A percentile compares a stretch with the other conserved stretches of the same genome.
Evolutionary conservation across 2,113 vertebrate species (phyloP).

Genomic region (Lepidothrix coronata): DNA sequence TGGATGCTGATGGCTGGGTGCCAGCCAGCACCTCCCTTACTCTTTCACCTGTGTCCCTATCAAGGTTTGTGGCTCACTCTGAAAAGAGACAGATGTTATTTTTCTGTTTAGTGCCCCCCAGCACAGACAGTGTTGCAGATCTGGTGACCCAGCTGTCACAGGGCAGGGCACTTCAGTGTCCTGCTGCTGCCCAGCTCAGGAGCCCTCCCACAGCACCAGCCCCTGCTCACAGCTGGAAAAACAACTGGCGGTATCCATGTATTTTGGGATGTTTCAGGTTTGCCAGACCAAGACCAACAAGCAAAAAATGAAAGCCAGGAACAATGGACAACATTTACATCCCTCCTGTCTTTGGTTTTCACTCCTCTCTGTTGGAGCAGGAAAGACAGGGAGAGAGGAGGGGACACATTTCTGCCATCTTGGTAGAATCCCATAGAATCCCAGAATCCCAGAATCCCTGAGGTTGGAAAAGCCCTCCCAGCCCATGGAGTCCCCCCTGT

Average conservation of each 20-base stretch:
- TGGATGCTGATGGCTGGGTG: not conserved
- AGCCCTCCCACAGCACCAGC: too few relatives aligned
- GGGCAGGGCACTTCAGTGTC: too few relatives aligned
- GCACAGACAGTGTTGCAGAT: not conserved
- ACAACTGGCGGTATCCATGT: accelerated
- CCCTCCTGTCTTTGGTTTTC: not conserved
- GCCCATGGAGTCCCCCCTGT: accelerated
- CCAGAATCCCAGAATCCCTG: not conserved
- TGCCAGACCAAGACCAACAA: not conserved
- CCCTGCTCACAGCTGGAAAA: too few relatives aligned
- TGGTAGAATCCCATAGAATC: not conserved
- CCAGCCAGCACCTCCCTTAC: not conserved
- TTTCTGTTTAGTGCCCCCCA: accelerated
- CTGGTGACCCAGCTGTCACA: not conserved
- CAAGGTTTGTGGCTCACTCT: not conserved
- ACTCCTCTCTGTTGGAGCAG: not conserved
- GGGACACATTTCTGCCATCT: not conserved
- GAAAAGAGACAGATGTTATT: not conserved
- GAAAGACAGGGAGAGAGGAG: not conserved
- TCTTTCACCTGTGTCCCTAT: not conserved
- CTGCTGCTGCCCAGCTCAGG: too few relatives aligned
- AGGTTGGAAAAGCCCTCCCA: not conserved
- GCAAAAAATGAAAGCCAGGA: not conserved
- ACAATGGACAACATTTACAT: not conserved
- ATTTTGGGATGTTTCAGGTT: not conserved